phyloP scores from a whole-genome alignment of 2,113 vertebrate species.

The Seriola quinqueradiata region DNA sequence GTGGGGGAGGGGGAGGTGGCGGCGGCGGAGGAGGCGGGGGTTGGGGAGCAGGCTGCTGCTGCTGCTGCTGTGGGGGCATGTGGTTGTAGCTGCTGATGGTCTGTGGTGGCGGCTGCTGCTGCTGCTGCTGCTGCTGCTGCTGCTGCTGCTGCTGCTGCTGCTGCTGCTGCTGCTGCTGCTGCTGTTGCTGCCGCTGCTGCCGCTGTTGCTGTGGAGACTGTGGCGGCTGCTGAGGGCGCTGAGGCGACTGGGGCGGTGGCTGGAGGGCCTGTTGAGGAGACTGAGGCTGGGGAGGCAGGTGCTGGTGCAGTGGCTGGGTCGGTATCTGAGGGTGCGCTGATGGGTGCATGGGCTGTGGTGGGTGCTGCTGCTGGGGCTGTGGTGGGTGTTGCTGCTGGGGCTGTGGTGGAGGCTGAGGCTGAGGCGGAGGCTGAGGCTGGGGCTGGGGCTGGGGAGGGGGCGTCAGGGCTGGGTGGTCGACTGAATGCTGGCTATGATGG shows the following conservation, averaged over 20 bases:
- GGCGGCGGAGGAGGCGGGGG: constrained; percentile 81
- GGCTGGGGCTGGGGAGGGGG: constrained; percentile 55
- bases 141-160: constrained; percentile 47
- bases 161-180: constrained; percentile 64
- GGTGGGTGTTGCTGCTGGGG: constrained; percentile 60
- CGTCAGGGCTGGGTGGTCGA: constrained; percentile 49
- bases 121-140: constrained; percentile 50
- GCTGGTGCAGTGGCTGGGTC: constrained; percentile 20
- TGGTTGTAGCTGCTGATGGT: constrained; percentile 14
- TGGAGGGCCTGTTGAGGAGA: constrained; percentile 43
- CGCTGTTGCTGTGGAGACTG: constrained; percentile 48
- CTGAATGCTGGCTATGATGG: constrained; percentile 78
- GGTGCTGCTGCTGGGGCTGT: constrained; percentile 31
- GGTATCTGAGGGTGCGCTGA: constrained; percentile 24
- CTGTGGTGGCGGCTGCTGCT: constrained; percentile 75
- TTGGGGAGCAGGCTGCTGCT: constrained; percentile 28
- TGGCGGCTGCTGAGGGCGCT: constrained; percentile 25
- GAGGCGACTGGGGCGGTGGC: not conserved
- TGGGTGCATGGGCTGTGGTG: not conserved
- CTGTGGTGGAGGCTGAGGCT: constrained; percentile 12
- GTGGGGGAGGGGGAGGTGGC: constrained; percentile 79
- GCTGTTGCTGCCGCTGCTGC: constrained; percentile 10
- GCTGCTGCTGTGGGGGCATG: constrained; percentile 26
- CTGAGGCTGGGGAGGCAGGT: constrained; percentile 29
- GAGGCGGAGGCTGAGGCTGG: constrained; percentile 7